Base-by-base conservation (phyloP, 2,797 vertebrate species). In the Macropodus opercularis region DNA sequence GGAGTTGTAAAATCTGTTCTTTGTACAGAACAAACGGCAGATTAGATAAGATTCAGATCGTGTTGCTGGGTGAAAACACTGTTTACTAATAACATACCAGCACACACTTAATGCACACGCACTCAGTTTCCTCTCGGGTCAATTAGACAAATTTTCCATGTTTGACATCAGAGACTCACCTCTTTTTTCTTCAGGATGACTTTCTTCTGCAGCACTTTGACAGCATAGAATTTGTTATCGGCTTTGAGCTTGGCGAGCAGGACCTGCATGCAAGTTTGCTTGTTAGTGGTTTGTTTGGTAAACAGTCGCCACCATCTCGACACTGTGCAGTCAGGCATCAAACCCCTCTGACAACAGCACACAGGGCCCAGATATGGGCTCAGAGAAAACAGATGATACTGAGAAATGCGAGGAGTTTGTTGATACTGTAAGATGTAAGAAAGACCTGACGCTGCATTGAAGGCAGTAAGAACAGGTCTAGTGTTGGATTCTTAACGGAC, bases 131-230 rank as follows among this genome's bases (percentile, higher is more conserved):
- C 19, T 43, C 43, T 47, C 27, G 40, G 47, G 22, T 54, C 2
- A 4, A 18, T 26, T 36, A 14, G 17, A 52, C 17, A 38, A 23
- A 55, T 51, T 72, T 69, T 78, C 69, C 72, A 81, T 23, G 15
- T 22, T 52, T 27, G 15, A 36, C 11, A 3, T n/a, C 23, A 15
- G 35, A 62, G 42, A 76, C n/a, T 38, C 90, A 98, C 97, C 96
- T 99, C 98, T 81, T 99, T 97, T 58, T 95, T 96, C 93, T 99
- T 98, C 36, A 99, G 90, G 67, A 99, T 96, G 31, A 95, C 93
- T 87, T 98, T 98, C 90, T 99, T 99, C 86, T 99, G 96, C 77
- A 99, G 90, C 72, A 99, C 97, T 86, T 99, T 99, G 56, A 99
- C 94, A 0, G 98, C 98, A 1, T 98, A 98, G 86, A 97, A 98